Base-by-base conservation (phyloP, 1,140 invertebrate genomes). In the Drosophila kanapiae region DNA sequence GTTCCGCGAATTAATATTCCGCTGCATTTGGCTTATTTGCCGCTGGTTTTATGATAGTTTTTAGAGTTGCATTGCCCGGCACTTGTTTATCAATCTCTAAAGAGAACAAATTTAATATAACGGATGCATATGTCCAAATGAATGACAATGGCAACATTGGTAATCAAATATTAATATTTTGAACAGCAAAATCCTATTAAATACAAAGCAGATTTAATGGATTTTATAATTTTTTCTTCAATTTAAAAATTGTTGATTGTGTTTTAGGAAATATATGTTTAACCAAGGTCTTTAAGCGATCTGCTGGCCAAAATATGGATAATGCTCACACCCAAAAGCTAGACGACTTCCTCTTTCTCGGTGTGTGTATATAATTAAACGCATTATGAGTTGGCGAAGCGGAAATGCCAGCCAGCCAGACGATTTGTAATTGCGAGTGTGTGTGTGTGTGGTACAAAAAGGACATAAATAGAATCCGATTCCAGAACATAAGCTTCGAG, bases 401-500 rank as follows among this genome's bases (percentile, higher is more conserved):
- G 63, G 62, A 74, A 82, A 56, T 57, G 63, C 70, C 70, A 75
- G 68, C 47, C 76, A 77, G 65, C 18, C 61, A 78, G 59, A 56
- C 67, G 59, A 68, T 79, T 80, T 80, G 59, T 75, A 78, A 53
- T 48, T 53, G 45, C 38, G 42, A 42, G 47, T 48, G 29, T 71
- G 35, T 56, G 58, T 35, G 54, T 37, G 29, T 51, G 54, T 27
- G 59, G 47, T 43, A 62, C 42, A 78, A 51, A 42, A 51, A 53
- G 8, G n/a, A 54, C 70, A 72, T 59, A 74, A 74, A 74, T 74
- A 74, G 70, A 74, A 74, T 74, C 54, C 68, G 70, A 60, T 74
- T 74, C 70, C 49, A 61, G 53, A 65, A 64, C 75, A 79, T 80
- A 84, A 84, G 77, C 77, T 79, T 47, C 42, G 60, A 63, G 70